Evolutionary conservation across 1,140 invertebrate genomes (phyloP).

Genomic region (Drosophila nikananu): DNA sequence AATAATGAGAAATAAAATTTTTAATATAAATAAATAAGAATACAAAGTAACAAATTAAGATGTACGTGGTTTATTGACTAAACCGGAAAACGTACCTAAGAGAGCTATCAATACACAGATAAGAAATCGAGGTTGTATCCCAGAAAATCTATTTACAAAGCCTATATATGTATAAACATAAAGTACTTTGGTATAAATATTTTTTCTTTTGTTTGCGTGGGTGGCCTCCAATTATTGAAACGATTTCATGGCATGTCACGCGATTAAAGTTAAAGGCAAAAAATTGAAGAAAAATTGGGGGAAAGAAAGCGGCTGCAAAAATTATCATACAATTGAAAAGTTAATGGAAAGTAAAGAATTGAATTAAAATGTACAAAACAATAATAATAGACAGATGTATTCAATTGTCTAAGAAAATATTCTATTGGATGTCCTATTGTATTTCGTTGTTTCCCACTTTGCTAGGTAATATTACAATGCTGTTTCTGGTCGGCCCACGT

Average conservation of each 20-base stretch:
- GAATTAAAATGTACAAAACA: neutral
- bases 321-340: neutral
- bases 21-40: no score
- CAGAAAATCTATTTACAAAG: constrained; percentile 30
- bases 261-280: constrained; percentile 56
- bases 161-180: constrained; percentile 5
- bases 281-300: neutral
- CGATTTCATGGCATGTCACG: constrained; percentile 62
- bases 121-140: constrained; percentile 1
- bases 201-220: constrained; percentile 8
- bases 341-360: neutral
- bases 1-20: neutral
- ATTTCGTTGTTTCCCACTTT: neutral
- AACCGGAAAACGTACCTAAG: neutral
- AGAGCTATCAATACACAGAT: neutral
- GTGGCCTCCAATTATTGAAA: constrained; percentile 68
- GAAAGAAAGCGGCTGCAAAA: neutral
- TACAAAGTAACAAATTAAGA: no score
- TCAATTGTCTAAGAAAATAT: neutral
- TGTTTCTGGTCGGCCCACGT: constrained; percentile 18
- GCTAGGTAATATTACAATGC: constrained; percentile 4
- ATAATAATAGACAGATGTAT: no score
- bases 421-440: neutral
- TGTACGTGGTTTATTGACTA: no score
- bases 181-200: neutral